phyloP scores from a whole-genome alignment of 2,113 vertebrate genomes.

The Cygnus atratus region DNA sequence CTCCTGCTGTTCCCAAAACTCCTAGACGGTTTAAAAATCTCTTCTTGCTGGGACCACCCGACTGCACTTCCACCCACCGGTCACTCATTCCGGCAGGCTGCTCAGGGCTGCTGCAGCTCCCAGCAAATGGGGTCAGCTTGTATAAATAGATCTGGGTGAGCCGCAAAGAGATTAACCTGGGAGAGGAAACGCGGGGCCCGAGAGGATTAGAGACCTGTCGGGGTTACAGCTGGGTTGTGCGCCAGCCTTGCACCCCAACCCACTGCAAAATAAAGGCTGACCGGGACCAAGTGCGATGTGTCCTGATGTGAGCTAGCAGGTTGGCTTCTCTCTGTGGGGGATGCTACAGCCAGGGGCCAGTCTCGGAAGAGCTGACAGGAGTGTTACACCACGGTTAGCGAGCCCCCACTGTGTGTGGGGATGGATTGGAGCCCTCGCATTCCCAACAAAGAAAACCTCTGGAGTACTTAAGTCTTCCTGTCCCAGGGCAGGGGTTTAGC shows the following conservation, averaged over 20 bases:
- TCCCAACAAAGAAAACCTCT: background rate
- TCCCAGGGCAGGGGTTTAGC: background rate
- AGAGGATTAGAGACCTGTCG: background rate
- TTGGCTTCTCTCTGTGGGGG: background rate
- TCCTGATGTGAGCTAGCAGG: background rate
- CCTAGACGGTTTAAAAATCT: background rate
- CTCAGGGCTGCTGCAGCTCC: background rate
- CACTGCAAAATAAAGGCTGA: background rate
- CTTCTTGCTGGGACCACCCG: background rate
- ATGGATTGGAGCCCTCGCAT: background rate
- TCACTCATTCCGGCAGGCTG: conserved; percentile 3
- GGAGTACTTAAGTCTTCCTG: background rate
- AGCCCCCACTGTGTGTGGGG: background rate
- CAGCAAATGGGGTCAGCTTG: conserved; percentile 9
- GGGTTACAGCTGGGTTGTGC: background rate
- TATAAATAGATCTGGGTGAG: conserved; percentile 4
- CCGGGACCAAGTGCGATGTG: background rate
- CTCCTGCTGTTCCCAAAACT: conserved; percentile 39
- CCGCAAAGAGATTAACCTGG: conserved; percentile 24
- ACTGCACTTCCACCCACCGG: background rate
- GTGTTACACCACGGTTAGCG: rapidly evolving
- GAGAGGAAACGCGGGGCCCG: background rate
- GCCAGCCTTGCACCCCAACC: background rate
- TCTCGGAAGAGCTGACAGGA: background rate
- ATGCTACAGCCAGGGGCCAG: background rate